A percentile compares a stretch with the other conserved stretches of the same genome.
Evolutionary conservation across 1,140 invertebrate genomes (phyloP).

Genomic region (Eupristina koningsbergeri): DNA sequence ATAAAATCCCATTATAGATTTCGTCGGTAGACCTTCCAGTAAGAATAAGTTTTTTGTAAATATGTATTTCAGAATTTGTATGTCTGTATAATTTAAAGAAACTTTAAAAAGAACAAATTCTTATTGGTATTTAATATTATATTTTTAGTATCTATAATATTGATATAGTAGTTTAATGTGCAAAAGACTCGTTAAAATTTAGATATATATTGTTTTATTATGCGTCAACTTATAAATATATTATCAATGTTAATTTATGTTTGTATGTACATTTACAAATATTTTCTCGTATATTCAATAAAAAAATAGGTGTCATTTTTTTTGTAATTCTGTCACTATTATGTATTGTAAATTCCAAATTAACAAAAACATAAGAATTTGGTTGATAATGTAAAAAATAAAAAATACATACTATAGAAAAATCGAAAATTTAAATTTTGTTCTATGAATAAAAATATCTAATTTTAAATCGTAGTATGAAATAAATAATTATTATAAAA

Average conservation of each 20-base stretch:
- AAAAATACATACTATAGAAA: too few relatives aligned
- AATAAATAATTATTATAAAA: too few relatives aligned
- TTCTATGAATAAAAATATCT: too few relatives aligned
- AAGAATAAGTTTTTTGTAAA: neutral
- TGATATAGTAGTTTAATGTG: neutral
- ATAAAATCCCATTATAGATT: constrained; percentile 12
- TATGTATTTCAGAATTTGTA: constrained; percentile 6
- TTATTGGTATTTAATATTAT: constrained; percentile 2
- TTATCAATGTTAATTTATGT: constrained; percentile 16
- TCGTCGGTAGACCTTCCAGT: neutral
- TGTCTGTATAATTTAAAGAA: neutral
- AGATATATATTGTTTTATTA: neutral
- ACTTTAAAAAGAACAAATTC: neutral
- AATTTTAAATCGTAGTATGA: too few relatives aligned
- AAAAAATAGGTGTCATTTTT: constrained; percentile 1
- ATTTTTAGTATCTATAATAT: neutral
- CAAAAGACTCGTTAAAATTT: constrained; percentile 15
- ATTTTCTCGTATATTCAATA: constrained; percentile 1
- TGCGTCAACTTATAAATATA: neutral
- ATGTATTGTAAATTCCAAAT: too few relatives aligned
- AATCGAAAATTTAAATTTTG: too few relatives aligned
- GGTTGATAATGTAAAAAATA: too few relatives aligned
- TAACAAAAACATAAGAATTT: too few relatives aligned
- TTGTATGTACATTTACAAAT: constrained; percentile 12
- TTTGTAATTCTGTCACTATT: neutral